Evolutionary conservation across 2,797 vertebrate species (phyloP).

Genomic region (Nannoperca australis): DNA sequence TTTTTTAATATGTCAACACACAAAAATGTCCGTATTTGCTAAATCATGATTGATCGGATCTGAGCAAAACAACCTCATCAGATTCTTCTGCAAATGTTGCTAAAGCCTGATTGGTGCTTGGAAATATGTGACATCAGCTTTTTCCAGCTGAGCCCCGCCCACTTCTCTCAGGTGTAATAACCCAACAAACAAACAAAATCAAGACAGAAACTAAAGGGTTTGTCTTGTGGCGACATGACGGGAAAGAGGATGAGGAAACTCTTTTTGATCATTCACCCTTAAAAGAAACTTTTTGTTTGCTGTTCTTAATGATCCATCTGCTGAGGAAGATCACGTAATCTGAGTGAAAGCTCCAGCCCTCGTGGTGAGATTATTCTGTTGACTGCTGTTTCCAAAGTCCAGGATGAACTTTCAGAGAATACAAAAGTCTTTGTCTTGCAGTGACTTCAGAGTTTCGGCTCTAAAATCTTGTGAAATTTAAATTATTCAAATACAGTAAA

Average conservation of each 20-base stretch:
- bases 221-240: too few relatives aligned
- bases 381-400: neutral
- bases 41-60: neutral
- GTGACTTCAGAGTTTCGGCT: neutral
- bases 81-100: neutral
- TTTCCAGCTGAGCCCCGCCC: neutral
- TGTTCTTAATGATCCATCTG: neutral
- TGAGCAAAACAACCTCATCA: neutral
- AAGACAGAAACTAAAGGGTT: too few relatives aligned
- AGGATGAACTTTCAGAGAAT: neutral
- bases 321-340: neutral
- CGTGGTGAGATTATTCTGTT: neutral
- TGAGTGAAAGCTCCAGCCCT: neutral
- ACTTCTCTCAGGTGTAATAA: neutral
- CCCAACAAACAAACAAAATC: neutral
- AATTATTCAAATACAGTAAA: slow-evolving; percentile 27
- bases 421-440: neutral
- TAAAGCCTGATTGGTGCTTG: neutral
- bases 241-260: too few relatives aligned
- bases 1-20: neutral
- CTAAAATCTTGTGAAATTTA: slow-evolving; percentile 20
- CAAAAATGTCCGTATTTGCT: neutral
- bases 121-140: neutral
- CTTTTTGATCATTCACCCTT: neutral
- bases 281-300: neutral